Evolutionary conservation across 2,797 vertebrate genomes (phyloP), one percentile per base, ranked within the genome.

Genomic region (Alectoris magna): DNA sequence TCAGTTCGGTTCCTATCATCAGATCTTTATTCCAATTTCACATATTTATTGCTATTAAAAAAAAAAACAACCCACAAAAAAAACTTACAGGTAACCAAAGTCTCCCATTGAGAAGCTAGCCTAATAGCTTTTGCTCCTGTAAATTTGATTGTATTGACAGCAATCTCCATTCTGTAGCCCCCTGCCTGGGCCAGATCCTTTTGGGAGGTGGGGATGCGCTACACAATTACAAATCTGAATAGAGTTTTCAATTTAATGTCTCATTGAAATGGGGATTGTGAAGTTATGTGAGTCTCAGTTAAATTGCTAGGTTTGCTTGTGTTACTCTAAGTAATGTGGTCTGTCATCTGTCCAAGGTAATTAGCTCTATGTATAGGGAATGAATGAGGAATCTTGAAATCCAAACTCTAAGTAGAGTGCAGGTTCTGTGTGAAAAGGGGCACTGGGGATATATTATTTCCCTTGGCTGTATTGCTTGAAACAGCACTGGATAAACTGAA

Each of bases 311-410:
- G 34, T 74, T 91, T 0, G 0, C 56, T 27, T 34, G n/a, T 29
- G 60, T 79, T 62, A 15, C 49, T 67, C 53, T 81, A 38, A 86
- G 46, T 51, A 77, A 58, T 4, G 4, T 38, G 29, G 53, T 49
- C 69, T 94, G 81, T 87, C 7, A 1, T 68, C 34, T 88, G 70
- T 70, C 78, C 81, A 83, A 91, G 44, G 43, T 84, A 90, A 91
- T 90, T 87, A 94, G 79, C 16, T 81, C 22, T 53, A 6, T 51
- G 43, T 53, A 19, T n/a, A 67, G 48, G 46, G 27, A 78, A 48
- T 0, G 2, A 78, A 81, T 18, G 63, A 0, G 6, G 84, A 86
- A 75, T 48, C n/a, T 69, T 60, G 85, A 94, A 93, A 93, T 38
- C 43, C 22, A 73, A 89, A 56, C 73, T 72, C 51, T 67, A 59